A percentile compares a stretch with the other conserved stretches of the same genome.
Conservation (phyloP, 2,797 vertebrate genomes). For the Apodemus agrarius region DNA sequence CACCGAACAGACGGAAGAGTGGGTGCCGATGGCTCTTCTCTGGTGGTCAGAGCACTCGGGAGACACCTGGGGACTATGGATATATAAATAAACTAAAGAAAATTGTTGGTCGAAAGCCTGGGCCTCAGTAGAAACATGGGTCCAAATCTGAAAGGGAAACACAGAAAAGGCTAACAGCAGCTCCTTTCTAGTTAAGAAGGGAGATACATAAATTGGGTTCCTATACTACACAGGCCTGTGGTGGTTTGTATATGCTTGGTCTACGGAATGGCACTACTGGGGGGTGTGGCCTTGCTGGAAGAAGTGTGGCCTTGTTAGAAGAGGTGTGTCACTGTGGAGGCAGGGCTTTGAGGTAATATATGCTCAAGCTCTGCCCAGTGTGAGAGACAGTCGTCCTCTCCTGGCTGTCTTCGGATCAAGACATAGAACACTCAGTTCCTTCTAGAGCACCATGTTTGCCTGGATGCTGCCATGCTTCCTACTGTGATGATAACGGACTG, state of each 20-base stretch:
- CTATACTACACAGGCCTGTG: background rate
- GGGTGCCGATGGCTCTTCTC: background rate
- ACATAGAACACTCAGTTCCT: no score
- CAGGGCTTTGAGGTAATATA: background rate
- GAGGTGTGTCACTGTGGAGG: background rate
- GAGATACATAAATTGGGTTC: background rate
- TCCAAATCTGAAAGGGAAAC: background rate
- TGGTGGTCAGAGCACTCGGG: background rate
- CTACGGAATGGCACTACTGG: background rate
- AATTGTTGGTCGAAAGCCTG: background rate
- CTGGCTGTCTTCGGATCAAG: background rate
- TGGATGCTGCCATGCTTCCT: no score
- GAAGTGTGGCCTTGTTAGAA: no score
- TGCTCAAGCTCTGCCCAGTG: background rate
- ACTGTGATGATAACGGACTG: no score
- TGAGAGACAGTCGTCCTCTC: background rate
- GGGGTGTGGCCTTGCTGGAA: no score
- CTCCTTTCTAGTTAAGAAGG: background rate
- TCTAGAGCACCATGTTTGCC: no score
- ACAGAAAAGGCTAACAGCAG: background rate
- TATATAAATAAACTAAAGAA: background rate
- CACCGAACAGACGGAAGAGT: background rate
- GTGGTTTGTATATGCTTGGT: background rate
- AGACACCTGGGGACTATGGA: background rate
- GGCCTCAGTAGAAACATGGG: background rate